Evolutionary conservation across 2,113 vertebrate species (phyloP).

Genomic region (Blennius ocellaris): DNA sequence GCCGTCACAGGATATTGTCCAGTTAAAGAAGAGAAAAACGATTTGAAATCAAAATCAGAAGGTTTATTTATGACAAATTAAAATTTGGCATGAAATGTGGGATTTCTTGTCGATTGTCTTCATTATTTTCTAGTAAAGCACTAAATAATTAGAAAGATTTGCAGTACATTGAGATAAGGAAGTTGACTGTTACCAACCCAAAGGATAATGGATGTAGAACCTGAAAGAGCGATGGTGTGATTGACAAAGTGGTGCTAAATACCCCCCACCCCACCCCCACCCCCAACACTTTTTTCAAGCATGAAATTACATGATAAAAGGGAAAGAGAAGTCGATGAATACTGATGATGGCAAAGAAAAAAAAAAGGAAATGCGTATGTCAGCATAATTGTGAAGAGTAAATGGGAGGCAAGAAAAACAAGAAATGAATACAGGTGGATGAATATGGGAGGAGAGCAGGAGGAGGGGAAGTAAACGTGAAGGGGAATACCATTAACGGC

Average conservation of each 20-base stretch:
- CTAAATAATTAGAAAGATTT: neutral
- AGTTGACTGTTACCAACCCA: neutral
- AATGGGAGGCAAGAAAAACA: constrained; percentile 69
- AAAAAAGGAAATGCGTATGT: constrained; percentile 44
- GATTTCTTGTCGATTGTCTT: constrained; percentile 3
- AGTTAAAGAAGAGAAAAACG: neutral
- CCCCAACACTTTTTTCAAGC: constrained; percentile 24
- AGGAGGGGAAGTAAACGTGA: constrained; percentile 73
- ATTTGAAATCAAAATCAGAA: neutral
- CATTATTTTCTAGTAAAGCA: neutral
- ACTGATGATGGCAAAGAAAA: constrained; percentile 49
- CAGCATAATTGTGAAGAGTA: constrained; percentile 66
- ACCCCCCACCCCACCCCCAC: too few species aligned
- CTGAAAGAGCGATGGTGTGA: neutral
- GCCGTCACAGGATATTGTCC: neutral
- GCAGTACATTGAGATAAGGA: neutral
- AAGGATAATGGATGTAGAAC: neutral
- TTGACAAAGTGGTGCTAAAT: constrained; percentile 14
- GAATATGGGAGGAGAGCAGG: constrained; percentile 66
- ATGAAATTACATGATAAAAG: constrained; percentile 37
- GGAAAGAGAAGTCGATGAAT: constrained; percentile 60
- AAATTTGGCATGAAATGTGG: neutral
- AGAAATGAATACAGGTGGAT: constrained; percentile 66
- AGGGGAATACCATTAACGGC: constrained; percentile 77
- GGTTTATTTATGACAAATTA: neutral